Evolutionary conservation across 2,888 invertebrate genomes (phyloP).

Genomic region (Antheraea yamamai): DNA sequence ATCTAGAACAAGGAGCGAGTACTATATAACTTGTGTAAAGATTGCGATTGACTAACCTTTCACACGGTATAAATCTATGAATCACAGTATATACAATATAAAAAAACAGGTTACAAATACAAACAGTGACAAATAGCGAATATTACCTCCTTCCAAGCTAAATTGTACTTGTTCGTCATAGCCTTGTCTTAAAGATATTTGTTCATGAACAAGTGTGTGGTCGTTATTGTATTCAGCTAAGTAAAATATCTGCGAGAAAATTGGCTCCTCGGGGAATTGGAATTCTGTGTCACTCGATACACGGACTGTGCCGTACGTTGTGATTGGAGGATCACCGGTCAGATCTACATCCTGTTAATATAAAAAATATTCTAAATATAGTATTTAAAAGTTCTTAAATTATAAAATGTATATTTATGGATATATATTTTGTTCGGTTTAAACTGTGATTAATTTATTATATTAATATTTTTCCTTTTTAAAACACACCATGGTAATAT

Average conservation of each 20-base stretch:
- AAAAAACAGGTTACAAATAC: too few relatives aligned
- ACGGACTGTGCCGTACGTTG: conserved; percentile 51
- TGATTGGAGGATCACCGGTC: conserved; percentile 52
- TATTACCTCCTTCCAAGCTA: conserved; percentile 59
- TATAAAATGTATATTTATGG: neutral
- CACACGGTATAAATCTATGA: neutral
- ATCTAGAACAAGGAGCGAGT: too few relatives aligned
- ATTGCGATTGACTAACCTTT: too few relatives aligned
- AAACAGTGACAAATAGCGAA: neutral
- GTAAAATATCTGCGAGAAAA: conserved; percentile 71
- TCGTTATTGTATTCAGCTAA: conserved; percentile 61
- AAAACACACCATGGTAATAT: neutral
- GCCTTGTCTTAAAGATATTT: conserved; percentile 58
- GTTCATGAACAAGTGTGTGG: conserved; percentile 46
- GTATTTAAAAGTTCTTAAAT: neutral
- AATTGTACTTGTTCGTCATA: conserved; percentile 60
- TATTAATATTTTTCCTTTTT: neutral
- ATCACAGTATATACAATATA: neutral
- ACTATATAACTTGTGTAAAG: too few relatives aligned
- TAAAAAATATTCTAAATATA: neutral
- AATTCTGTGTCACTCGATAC: conserved; percentile 60
- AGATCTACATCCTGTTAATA: conserved; percentile 61
- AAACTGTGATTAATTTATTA: neutral
- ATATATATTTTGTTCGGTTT: neutral
- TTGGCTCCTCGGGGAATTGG: conserved; percentile 68